Conservation (phyloP, 2,113 vertebrate genomes). For the Struthidea cinerea region DNA sequence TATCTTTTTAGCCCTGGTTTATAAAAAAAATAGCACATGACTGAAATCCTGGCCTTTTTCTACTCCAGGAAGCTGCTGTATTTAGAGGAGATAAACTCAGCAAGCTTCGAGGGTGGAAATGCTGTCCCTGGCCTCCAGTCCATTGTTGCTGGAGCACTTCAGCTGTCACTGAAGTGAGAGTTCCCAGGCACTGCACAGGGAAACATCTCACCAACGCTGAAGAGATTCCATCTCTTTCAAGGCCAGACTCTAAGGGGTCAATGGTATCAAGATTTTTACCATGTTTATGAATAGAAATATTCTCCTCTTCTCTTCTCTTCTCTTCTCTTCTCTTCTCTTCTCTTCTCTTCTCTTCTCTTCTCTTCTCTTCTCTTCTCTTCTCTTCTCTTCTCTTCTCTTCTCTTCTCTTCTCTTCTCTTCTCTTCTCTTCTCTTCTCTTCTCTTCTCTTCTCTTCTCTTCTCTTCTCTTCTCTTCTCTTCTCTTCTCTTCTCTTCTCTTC, state of each 20-base stretch:
- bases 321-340: no score
- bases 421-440: no score
- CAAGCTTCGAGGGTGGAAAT: not conserved
- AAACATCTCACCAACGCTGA: not conserved
- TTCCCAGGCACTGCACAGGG: not conserved
- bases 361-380: no score
- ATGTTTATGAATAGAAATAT: not conserved
- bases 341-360: no score
- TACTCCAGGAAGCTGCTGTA: not conserved
- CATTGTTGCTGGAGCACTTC: not conserved
- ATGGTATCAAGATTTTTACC: not conserved
- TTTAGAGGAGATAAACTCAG: not conserved
- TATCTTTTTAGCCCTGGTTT: not conserved
- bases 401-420: fast-evolving
- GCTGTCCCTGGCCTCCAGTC: not conserved
- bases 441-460: no score
- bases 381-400: not conserved
- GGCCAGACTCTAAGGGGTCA: not conserved
- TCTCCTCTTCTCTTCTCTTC: fast-evolving
- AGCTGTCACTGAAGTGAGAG: not conserved
- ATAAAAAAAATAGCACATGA: not conserved
- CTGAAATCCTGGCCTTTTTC: not conserved
- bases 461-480: no score
- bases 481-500: not conserved
- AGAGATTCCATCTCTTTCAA: not conserved